phyloP scores from a whole-genome alignment of 2,888 invertebrate species.

The Formica aserva region DNA sequence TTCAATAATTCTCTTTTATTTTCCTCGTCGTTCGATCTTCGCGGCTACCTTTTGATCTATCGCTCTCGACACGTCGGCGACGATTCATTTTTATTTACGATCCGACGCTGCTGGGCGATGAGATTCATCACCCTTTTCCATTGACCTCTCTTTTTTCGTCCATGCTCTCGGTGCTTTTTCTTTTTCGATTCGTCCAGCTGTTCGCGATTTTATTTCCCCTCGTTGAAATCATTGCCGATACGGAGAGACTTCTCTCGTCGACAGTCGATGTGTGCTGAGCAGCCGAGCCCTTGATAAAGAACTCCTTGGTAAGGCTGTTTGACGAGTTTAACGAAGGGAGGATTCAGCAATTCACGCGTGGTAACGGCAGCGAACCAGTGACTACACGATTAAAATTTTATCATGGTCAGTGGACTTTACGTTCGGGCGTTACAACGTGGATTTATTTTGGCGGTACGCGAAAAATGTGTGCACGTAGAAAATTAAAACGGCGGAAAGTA shows the following conservation, averaged over 20 bases:
- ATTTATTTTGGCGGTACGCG: slow-evolving; percentile 11
- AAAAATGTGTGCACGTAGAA: slow-evolving; percentile 28
- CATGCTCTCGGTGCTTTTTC: neutral
- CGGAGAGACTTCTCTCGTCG: slow-evolving; percentile 42
- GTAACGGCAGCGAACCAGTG: slow-evolving; percentile 6
- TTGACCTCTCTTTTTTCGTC: neutral
- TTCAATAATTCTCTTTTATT: slow-evolving; percentile 81
- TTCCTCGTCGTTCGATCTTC: slow-evolving; percentile 42
- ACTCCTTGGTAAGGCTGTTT: slow-evolving; percentile 31
- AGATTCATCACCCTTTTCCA: slow-evolving; percentile 45
- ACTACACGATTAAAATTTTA: slow-evolving; percentile 49
- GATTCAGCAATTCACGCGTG: slow-evolving; percentile 28
- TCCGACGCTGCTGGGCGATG: slow-evolving; percentile 56
- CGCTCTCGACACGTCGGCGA: slow-evolving; percentile 66
- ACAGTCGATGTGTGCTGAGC: slow-evolving; percentile 15
- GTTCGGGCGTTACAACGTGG: neutral
- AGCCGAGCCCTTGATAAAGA: slow-evolving; percentile 26
- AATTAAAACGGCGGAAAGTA: slow-evolving; percentile 17
- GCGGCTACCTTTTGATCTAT: slow-evolving; percentile 75
- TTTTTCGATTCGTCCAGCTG: slow-evolving; percentile 15
- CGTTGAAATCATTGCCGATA: slow-evolving; percentile 56
- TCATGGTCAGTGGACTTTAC: slow-evolving; percentile 31
- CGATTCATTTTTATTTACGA: slow-evolving; percentile 82
- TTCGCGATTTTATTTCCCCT: slow-evolving; percentile 28
- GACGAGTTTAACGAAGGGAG: slow-evolving; percentile 45